Base-by-base conservation (phyloP, 2,888 invertebrate genomes). In the Xiphydria camelus region DNA sequence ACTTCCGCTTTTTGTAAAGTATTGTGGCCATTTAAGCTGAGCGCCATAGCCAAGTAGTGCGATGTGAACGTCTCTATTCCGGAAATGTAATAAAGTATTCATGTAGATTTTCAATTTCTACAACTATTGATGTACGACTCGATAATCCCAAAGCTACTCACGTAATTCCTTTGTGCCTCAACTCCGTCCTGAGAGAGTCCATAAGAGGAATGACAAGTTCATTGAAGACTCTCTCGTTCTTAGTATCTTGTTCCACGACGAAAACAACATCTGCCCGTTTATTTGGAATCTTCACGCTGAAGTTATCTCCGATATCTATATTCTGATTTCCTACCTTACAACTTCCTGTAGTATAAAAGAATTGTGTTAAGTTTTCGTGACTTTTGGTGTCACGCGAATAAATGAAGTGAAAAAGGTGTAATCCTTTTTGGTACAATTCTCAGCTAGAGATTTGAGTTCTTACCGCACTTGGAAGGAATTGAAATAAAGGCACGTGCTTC, bases 181-280 rank as follows among this genome's bases (percentile, higher is more conserved):
- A 73, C 49, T 80, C 81, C 51, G 81, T 82, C 20, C 80, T 78
- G 4, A 88, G 58, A 48, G 84, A 81, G 1, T 77, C 73, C 3
- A 87, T 78, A 31, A 87, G 71, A 0, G 86, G 85, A 9, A 81
- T 79, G 1, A 86, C 72, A 47, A 87, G 68, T 19, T 83, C 82
- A 54, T 83, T 84, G 79, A 82, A 87, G 26, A 81, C 72, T 51
- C 80, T 79, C 60, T 85, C 83, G 68, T 86, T 89, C 26, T 78
- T 71, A 70, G 81, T 74, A 3, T 70, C 71, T 51, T 84, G 82
- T 61, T 94, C 93, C 6, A 94, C 82, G 1, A 88, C 80, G 42
- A 94, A 79, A 0, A 94, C 78, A 44, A 94, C 79, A 66, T 94
- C 94, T 1, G 91, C 93, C 51, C 89, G 82, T 50, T 87, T 87